phyloP scores from a whole-genome alignment of 2,113 vertebrate species.

The Cynocephalus volans region DNA sequence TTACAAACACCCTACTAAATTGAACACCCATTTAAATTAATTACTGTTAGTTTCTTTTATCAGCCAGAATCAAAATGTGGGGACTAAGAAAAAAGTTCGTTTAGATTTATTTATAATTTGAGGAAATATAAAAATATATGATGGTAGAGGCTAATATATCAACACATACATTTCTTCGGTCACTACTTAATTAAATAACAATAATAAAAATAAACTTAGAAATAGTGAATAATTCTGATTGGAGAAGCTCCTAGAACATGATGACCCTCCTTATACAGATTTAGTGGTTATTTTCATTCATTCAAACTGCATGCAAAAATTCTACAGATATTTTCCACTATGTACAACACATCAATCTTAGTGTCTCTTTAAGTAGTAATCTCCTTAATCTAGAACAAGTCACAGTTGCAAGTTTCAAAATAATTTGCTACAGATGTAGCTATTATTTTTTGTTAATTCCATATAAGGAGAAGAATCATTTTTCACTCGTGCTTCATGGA shows the following conservation, averaged over 20 bases:
- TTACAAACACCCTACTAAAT: neutral
- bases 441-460: neutral
- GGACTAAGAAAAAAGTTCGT: neutral
- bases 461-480: constrained; percentile 17
- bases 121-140: neutral
- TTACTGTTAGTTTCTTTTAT: neutral
- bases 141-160: neutral
- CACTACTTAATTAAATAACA: constrained; percentile 1
- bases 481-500: neutral
- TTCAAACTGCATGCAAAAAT: constrained; percentile 1
- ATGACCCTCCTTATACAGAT: neutral
- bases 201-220: neutral
- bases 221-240: neutral
- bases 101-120: constrained; percentile 45
- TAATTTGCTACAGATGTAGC: neutral
- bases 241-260: neutral
- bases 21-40: too few species aligned
- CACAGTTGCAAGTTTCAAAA: neutral
- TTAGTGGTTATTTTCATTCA: constrained; percentile 16
- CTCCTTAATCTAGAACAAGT: neutral
- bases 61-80: constrained; percentile 14
- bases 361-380: neutral
- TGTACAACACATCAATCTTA: neutral
- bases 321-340: neutral
- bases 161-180: neutral